Evolutionary conservation across 2,888 invertebrate species (phyloP), one percentile per base, ranked within the genome.

Genomic region (Perizoma affinitatum): DNA sequence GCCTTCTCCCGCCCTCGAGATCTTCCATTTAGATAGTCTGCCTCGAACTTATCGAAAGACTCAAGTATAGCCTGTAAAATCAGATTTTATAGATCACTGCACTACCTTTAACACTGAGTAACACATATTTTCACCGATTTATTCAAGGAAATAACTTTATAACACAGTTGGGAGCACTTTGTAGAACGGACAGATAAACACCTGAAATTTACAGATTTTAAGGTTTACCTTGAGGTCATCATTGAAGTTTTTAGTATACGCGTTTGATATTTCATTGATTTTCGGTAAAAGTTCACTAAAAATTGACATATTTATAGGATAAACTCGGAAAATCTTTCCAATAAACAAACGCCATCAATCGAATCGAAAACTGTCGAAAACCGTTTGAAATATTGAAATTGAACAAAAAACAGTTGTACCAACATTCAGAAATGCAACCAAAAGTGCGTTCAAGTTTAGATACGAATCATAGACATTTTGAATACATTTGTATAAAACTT

Each of bases 321-420:
- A 80, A 79, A 78, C 75, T 75, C 73, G 65, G 73, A 80, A 67
- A 72, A 81, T 81, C 76, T 76, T 83, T 80, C 75, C 69, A 65
- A 73, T 78, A 76, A 79, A 79, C 82, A 86, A 79, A 81, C 83
- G 83, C 83, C 84, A 78, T 84, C 75, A 70, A 70, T 66, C 75
- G 72, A 78, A 81, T 74, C 56, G 76, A 89, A 90, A 90, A 90
- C 92, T 89, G 91, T 74, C 54, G 76, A 89, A 90, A 90, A 90
- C 92, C 89, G 91, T 91, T 92, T 91, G 84, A 90, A 87, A 89
- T 87, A 82, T 40, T 5, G n/a, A 42, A 42, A 5, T 5, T 5
- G 83, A 87, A 81, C n/a, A 46, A 45, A 49, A 42, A 6, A 33
- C 68, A 71, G 59, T 64, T 58, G 44, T 79, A 73, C 84, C 86